phyloP scores from a whole-genome alignment of 2,888 invertebrate species.

The Agrotis clavis region DNA sequence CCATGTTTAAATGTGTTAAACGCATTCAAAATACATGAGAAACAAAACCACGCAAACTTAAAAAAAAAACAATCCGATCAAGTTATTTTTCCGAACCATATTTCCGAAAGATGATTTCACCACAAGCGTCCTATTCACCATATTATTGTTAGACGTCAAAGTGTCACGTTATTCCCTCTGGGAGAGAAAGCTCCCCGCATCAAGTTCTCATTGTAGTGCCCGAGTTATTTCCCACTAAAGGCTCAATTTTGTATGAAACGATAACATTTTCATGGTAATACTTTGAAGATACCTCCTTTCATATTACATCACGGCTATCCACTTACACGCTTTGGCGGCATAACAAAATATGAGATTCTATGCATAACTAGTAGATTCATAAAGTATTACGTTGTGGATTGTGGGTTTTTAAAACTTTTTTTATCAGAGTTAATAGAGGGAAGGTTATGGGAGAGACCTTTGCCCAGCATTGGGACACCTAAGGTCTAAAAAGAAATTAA shows the following conservation, averaged over 20 bases:
- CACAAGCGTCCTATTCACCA: constrained; percentile 26
- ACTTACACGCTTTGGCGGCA: constrained; percentile 66
- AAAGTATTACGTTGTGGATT: constrained; percentile 36
- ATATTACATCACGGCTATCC: constrained; percentile 67
- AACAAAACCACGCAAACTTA: no score
- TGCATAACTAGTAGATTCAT: constrained; percentile 66
- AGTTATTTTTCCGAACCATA: not conserved
- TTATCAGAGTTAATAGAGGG: no score
- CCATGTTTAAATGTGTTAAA: no score
- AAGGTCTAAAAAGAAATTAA: no score
- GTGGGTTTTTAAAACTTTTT: not conserved
- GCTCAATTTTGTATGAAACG: constrained; percentile 79
- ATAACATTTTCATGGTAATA: constrained; percentile 83
- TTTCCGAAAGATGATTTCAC: constrained; percentile 25
- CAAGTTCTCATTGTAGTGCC: constrained; percentile 73
- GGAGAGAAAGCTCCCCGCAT: constrained; percentile 67
- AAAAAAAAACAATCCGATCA: no score
- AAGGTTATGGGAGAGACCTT: no score
- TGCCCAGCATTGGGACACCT: no score
- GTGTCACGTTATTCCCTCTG: constrained; percentile 69
- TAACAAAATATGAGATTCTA: constrained; percentile 69
- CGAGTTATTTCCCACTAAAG: constrained; percentile 77
- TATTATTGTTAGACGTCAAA: constrained; percentile 55
- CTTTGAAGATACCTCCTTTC: constrained; percentile 75
- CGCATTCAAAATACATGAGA: no score